Base-by-base conservation (phyloP, 2,113 vertebrate species). In the Nyctereutes procyonoides region DNA sequence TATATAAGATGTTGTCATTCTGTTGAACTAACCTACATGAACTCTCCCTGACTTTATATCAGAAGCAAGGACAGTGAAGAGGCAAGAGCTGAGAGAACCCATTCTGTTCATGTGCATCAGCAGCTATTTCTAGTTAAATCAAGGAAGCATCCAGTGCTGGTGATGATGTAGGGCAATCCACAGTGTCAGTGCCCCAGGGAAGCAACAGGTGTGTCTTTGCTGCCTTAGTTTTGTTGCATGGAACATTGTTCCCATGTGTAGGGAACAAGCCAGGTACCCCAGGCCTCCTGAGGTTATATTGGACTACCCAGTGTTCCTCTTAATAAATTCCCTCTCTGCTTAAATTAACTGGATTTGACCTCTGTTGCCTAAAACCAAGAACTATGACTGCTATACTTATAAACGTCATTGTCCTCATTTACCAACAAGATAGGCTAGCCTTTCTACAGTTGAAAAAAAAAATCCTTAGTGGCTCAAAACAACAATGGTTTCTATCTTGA, bases 301-400 rank as follows among this genome's bases (percentile, higher is more conserved):
- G 22, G 84, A 77, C 58, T 56, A 43, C 30, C 35, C 38, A 35
- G 26, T 26, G 11, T 56, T 95, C 32, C n/a, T 92, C 91, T 71
- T 13, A 89, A 81, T 84, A 89, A 97, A 58, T 69, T 91, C 19
- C 6, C 26, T 38, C 88, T 93, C 82, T 88, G 5, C n/a, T 91
- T 84, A 91, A 85, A 81, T 81, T 91, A 93, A 85, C 30, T 11
- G 69, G 26, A 91, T 91, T 92, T 88, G n/a, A 67, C 38, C 79
- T 84, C 58, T 95, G 28, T 53, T 89, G n/a, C 32, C 51, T 82
- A 76, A 93, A 80, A 86, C 77, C 80, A 67, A 80, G 24, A 84
- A n/a, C 24, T 35, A 67, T 79, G 28, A 90, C 10, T 24, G 16
- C 6, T 77, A 56, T 1, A 63, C 38, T 88, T 62, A 62, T 15